Evolutionary conservation across 2,888 invertebrate genomes (phyloP).

Genomic region (Spisula solida): DNA sequence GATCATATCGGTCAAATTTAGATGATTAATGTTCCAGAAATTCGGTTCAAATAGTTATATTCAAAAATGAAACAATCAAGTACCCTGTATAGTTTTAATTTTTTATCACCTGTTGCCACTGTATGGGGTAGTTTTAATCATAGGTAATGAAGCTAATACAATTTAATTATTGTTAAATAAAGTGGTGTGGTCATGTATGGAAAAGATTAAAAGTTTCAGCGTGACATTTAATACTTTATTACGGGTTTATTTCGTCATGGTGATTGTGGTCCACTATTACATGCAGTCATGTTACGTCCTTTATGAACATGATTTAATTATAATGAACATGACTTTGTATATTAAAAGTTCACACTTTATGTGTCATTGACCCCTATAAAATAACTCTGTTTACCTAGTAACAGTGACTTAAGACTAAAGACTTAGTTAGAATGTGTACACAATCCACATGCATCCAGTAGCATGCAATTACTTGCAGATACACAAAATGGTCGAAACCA

Average conservation of each 20-base stretch:
- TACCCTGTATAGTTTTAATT: constrained; percentile 21
- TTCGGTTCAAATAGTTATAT: constrained; percentile 6
- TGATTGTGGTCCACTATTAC: background rate
- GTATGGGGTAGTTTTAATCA: constrained; percentile 30
- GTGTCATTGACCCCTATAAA: no score
- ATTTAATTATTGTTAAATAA: constrained; percentile 31
- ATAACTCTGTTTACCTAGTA: no score
- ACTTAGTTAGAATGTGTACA: no score
- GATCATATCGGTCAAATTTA: constrained; percentile 20
- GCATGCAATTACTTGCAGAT: no score
- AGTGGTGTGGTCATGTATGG: constrained; percentile 29
- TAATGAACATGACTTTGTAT: no score
- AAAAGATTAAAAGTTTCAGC: constrained; percentile 45
- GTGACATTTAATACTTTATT: constrained; percentile 14
- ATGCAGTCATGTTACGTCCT: no score
- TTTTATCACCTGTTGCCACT: constrained; percentile 30
- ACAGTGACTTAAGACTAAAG: no score
- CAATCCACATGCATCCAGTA: no score
- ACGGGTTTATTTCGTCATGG: background rate
- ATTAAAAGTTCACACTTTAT: no score
- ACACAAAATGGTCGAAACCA: no score
- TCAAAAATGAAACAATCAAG: constrained; percentile 34
- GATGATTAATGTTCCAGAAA: constrained; percentile 47
- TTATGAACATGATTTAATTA: no score
- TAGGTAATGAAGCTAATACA: constrained; percentile 30